phyloP scores from a whole-genome alignment of 2,113 vertebrate species.

The Numenius arquata region DNA sequence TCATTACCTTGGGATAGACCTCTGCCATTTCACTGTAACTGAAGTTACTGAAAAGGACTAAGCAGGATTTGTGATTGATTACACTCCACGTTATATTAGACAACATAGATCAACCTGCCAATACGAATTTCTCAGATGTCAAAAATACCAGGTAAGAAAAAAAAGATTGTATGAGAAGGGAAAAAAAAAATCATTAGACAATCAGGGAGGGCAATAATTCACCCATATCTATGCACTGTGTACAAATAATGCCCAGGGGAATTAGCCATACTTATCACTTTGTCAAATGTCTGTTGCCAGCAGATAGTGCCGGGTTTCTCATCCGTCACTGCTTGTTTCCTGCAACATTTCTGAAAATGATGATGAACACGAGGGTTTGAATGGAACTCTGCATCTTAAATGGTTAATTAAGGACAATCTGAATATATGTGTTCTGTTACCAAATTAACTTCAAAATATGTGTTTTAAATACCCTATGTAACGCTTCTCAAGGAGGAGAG shows the following conservation, averaged over 20 bases:
- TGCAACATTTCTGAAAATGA: constrained; percentile 19
- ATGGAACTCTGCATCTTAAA: constrained; percentile 29
- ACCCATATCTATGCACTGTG: constrained; percentile 68
- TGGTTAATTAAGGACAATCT: neutral
- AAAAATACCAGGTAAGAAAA: constrained; percentile 66
- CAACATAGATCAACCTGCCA: constrained; percentile 80
- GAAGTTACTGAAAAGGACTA: constrained; percentile 40
- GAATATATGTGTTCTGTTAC: neutral
- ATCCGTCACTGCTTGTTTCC: constrained; percentile 39
- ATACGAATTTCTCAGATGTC: constrained; percentile 79
- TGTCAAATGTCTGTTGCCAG: constrained; percentile 59
- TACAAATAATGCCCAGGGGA: constrained; percentile 73
- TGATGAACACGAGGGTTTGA: constrained; percentile 33
- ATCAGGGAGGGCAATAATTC: constrained; percentile 76
- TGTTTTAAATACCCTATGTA: neutral
- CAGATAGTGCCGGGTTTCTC: constrained; percentile 4
- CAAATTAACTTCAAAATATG: constrained; percentile 27
- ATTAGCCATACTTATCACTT: constrained; percentile 57
- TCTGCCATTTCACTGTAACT: neutral
- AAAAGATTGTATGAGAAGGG: constrained; percentile 64
- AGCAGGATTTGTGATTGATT: constrained; percentile 75
- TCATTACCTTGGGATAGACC: neutral
- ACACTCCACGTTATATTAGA: constrained; percentile 67
- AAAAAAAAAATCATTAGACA: constrained; percentile 74
- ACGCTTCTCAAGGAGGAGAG: neutral